A percentile compares a stretch with the other conserved stretches of the same genome.
Evolutionary conservation across 2,797 vertebrate species (phyloP).

Genomic region (Varecia variegata): DNA sequence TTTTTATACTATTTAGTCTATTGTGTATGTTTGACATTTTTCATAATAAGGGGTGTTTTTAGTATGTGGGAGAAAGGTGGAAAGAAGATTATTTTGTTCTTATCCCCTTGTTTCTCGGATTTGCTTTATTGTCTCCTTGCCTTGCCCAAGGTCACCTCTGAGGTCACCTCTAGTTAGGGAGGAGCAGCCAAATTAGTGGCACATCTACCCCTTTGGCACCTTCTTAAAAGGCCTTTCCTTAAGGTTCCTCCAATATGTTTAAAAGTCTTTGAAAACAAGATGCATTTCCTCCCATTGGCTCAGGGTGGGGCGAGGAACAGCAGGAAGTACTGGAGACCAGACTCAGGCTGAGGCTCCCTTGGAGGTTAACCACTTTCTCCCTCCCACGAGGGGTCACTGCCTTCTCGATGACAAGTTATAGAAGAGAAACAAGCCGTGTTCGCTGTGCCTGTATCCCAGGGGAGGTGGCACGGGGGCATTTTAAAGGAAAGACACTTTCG

Average conservation of each 20-base stretch:
- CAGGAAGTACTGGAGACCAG: not conserved
- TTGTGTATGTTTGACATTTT: not conserved
- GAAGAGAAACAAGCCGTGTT: not conserved
- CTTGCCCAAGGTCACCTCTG: not conserved
- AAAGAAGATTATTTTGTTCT: not conserved
- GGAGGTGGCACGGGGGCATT: not conserved
- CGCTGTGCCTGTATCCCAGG: not conserved
- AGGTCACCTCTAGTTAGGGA: not conserved
- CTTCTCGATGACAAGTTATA: not conserved
- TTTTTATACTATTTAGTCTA: not conserved
- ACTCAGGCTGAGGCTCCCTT: not conserved
- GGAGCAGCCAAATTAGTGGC: not conserved
- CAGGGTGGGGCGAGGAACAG: no score
- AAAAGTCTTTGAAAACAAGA: constrained; percentile 11
- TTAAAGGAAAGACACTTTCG: not conserved
- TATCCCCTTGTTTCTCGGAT: not conserved
- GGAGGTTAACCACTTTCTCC: not conserved
- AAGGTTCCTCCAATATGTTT: not conserved
- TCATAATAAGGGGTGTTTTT: not conserved
- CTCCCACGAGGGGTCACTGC: not conserved
- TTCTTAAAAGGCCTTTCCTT: not conserved
- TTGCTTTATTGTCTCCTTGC: not conserved
- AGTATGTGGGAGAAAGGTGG: not conserved
- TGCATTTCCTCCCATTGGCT: not conserved
- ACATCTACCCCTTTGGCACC: not conserved